Evolutionary conservation across 2,113 vertebrate genomes (phyloP), one percentile per base, ranked within the genome.

Genomic region (Meriones unguiculatus): DNA sequence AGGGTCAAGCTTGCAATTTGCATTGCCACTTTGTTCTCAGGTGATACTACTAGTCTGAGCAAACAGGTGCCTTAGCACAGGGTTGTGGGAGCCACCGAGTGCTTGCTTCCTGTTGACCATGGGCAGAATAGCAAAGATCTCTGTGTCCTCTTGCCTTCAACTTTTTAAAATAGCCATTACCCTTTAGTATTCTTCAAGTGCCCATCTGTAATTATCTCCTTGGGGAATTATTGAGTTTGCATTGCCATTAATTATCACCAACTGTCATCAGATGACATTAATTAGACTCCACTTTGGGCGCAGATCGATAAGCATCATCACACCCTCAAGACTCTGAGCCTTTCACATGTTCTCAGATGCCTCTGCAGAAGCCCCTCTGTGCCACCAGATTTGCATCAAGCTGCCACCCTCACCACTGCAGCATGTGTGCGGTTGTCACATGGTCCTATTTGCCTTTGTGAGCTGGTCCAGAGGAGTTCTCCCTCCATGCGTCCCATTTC

Each of bases 231-330:
- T 30, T 78, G 54, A 54, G 62, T 94, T 84, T 73, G 9, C 54
- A 54, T 94, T 67, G 90, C 65, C 76, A 62, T 57, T 72, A 91
- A 86, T 94, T 70, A 77, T 78, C 75, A 75, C 64, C 52, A 69
- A 30, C 12, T 76, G 59, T 82, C 41, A 41, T 64, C 67, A 92
- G 86, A 67, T 72, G 78, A 70, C 80, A 52, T 59, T 80, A 82
- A 41, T 80, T 46, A 72, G 52, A 35, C 35, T 89, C 67, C 25
- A 38, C 35, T 92, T 92, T 67, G 89, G 75, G 35, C 32, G 89
- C 80, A 57, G 54, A 8, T 81, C 77, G 11, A 14, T n/a, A 52
- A 22, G 14, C 18, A 20, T 17, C 18, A 15, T 52, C 95, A 73
- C 41, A 93, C 50, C 38, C 28, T 65, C 35, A 20, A 7, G 24